Evolutionary conservation across 2,797 vertebrate species (phyloP).

Genomic region (Cercopithecus diana): DNA sequence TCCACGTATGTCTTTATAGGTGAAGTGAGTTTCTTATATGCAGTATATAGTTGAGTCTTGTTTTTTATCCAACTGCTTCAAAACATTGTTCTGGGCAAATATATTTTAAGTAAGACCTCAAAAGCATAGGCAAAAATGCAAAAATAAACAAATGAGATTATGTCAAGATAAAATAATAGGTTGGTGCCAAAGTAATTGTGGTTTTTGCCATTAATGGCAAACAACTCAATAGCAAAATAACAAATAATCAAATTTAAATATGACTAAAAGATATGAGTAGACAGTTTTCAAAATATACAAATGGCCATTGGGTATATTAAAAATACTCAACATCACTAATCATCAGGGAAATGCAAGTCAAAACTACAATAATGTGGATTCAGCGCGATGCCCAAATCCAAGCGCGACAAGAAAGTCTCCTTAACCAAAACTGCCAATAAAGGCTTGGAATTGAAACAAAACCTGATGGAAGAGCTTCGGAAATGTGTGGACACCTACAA

Average conservation of each 20-base stretch:
- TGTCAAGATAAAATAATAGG: not conserved
- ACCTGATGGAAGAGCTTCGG: slow-evolving; percentile 86
- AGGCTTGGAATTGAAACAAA: too few relatives aligned
- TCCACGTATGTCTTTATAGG: not conserved
- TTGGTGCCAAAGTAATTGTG: too few relatives aligned
- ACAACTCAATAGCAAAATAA: not conserved
- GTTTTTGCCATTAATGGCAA: not conserved
- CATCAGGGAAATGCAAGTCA: not conserved
- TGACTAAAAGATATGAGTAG: not conserved
- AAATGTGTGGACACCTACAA: slow-evolving; percentile 97
- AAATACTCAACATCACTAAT: not conserved
- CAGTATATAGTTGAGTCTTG: not conserved
- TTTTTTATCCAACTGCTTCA: not conserved
- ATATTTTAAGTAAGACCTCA: not conserved
- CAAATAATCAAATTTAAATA: not conserved
- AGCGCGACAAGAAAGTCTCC: too few relatives aligned
- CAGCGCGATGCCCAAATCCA: too few relatives aligned
- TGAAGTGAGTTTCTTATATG: not conserved
- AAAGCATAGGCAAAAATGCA: not conserved
- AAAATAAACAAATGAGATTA: not conserved
- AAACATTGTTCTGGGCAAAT: not conserved
- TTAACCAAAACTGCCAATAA: too few relatives aligned
- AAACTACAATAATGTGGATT: not conserved
- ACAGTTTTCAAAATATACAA: not conserved
- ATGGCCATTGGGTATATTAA: not conserved